These are phyloP conservation scores for Porites divaricata DNA, from an alignment of 92 coral and sea anemone species.

Conservation along the genomic window DNA sequence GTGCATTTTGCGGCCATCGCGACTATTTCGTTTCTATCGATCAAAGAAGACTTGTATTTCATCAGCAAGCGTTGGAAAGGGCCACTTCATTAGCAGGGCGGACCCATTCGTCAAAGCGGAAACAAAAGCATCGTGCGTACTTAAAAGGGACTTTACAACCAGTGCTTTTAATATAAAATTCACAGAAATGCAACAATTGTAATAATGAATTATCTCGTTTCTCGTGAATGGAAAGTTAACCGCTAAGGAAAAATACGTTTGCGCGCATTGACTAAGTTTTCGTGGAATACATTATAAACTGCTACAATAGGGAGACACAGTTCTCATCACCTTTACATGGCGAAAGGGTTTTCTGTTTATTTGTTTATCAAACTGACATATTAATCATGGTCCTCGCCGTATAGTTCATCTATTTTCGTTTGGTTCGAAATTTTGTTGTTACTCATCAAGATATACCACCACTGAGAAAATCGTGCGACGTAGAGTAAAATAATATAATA, in stretches of 20 bases:
- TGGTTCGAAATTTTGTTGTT: background rate
- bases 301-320: too few species aligned
- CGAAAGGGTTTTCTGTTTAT: background rate
- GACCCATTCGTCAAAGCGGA: background rate
- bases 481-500: too few species aligned
- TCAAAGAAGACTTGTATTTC: conserved; percentile 8
- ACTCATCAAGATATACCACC: background rate
- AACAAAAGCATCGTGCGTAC: background rate
- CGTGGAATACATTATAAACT: too few species aligned
- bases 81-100: background rate
- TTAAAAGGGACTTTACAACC: background rate
- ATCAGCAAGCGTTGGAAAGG: conserved; percentile 1
- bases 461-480: too few species aligned
- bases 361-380: too few species aligned
- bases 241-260: background rate
- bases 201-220: background rate
- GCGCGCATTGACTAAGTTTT: too few species aligned
- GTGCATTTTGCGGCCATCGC: conserved; percentile 32
- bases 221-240: background rate
- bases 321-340: too few species aligned
- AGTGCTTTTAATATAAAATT: background rate
- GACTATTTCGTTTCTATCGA: conserved; percentile 13
- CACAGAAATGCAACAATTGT: background rate
- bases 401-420: too few species aligned
- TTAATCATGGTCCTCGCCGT: background rate